Base-by-base conservation (phyloP, 2,113 vertebrate genomes). In the Rhinopithecus roxellana region DNA sequence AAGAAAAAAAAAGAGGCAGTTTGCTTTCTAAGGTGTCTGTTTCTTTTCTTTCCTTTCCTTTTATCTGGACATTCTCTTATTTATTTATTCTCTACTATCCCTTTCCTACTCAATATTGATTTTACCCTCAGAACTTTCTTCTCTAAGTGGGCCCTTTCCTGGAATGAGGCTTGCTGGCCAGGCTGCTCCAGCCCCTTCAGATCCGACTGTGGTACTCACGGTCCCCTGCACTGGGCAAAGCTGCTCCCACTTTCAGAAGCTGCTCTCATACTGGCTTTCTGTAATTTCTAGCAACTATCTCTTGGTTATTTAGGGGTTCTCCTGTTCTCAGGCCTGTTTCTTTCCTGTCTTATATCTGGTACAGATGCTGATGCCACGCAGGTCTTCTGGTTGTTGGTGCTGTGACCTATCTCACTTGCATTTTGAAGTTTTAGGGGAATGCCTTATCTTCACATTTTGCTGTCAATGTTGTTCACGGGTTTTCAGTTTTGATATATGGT, bases 401-500 rank as follows among this genome's bases (percentile, higher is more conserved):
- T 92, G 67, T 67, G 50, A 84, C 10, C 20, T 43, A 6, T 70
- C 9, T 70, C 10, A 30, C 18, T 72, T 83, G 43, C 55, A 45
- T 59, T 86, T 89, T 87, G 38, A 45, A 38, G 35, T 22, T 70
- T 48, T 22, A 75, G 25, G 27, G 18, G 43, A 75, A 61, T 74
- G 78, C 9, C 25, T 57, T 79, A 79, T 50, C 6, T 45, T 87
- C 77, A 61, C 13, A 27, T 45, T 79, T 93, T 64, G 13, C 40
- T 89, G 25, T 86, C 69, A 83, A 38, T 70, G 11, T 50, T 81
- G 23, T 59, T 25, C 7, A 6, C 35, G 48, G 16, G 30, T 48
- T 95, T 96, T 95, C 8, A 70, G 78, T 81, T 97, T 55, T 97
- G n/a, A 87, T 87, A 70, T 55, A 57, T 2, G 2, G 43, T 77